Percentiles rank a stretch among this genome's conserved stretches.
Conservation (phyloP, 2,113 vertebrate species). For the Pluvianellus socialis region DNA sequence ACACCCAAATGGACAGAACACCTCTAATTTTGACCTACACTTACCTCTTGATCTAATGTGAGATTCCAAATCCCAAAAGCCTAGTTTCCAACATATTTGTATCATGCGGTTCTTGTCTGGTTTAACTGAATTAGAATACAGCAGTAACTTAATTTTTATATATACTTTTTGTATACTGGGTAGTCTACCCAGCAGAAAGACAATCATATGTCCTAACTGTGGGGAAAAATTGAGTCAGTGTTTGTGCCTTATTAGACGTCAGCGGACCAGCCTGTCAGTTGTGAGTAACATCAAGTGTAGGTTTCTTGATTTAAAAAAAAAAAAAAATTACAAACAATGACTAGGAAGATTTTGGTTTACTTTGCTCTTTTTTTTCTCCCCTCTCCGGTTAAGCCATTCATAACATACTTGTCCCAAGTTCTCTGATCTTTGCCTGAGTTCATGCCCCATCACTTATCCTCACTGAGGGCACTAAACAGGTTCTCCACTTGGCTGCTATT, state of each 20-base stretch:
- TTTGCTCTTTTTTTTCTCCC: accelerated
- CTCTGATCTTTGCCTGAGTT: not conserved
- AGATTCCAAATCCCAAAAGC: not conserved
- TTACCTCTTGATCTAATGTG: not conserved
- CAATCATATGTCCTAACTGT: not conserved
- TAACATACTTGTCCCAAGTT: not conserved
- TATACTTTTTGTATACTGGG: not conserved
- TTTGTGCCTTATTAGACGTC: not conserved
- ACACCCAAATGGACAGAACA: not conserved
- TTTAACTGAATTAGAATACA: not conserved
- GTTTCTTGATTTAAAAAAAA: not conserved
- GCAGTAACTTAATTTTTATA: not conserved
- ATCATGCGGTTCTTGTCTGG: not conserved
- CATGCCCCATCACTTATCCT: not conserved
- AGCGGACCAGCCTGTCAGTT: not conserved
- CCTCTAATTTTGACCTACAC: not conserved
- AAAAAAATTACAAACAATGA: not conserved
- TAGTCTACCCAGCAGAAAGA: not conserved
- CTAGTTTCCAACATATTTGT: not conserved
- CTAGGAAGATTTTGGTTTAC: not conserved
- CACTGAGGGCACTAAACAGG: not conserved
- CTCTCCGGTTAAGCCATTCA: not conserved
- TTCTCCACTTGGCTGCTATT: not conserved
- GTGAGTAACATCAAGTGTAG: not conserved
- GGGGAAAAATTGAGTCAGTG: not conserved